A percentile compares a stretch with the other conserved stretches of the same genome.
Evolutionary conservation across 2,113 vertebrate species (phyloP).

Genomic region (Elaphurus davidianus): DNA sequence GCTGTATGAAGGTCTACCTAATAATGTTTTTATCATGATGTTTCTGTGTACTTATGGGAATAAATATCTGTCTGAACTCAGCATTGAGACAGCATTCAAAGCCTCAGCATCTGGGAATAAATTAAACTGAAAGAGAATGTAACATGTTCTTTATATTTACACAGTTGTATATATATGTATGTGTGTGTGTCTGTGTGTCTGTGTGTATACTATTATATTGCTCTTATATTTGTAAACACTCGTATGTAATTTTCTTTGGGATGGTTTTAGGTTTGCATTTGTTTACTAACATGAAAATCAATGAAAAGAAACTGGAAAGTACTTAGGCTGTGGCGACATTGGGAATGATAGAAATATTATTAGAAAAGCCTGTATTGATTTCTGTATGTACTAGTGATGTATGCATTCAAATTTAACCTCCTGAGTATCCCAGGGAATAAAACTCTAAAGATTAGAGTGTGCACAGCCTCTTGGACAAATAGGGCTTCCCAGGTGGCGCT

Average conservation of each 20-base stretch:
- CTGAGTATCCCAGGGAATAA: background rate
- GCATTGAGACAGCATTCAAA: background rate
- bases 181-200: background rate
- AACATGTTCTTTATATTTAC: background rate
- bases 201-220: background rate
- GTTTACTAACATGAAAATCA: background rate
- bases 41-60: background rate
- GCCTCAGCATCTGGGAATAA: background rate
- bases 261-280: background rate
- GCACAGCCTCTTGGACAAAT: background rate
- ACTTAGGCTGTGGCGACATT: background rate
- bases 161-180: background rate
- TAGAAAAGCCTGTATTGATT: background rate
- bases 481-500: background rate
- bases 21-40: background rate
- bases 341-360: background rate
- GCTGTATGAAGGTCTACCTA: background rate
- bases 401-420: background rate
- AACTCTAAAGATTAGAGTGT: background rate
- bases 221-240: background rate
- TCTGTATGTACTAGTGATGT: background rate
- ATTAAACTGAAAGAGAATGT: background rate
- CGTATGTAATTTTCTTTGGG: background rate
- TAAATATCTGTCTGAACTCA: background rate
- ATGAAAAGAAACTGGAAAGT: background rate